Conservation (phyloP, 2,888 invertebrate genomes). For the Galeopsomyia nigrocyanea region DNA sequence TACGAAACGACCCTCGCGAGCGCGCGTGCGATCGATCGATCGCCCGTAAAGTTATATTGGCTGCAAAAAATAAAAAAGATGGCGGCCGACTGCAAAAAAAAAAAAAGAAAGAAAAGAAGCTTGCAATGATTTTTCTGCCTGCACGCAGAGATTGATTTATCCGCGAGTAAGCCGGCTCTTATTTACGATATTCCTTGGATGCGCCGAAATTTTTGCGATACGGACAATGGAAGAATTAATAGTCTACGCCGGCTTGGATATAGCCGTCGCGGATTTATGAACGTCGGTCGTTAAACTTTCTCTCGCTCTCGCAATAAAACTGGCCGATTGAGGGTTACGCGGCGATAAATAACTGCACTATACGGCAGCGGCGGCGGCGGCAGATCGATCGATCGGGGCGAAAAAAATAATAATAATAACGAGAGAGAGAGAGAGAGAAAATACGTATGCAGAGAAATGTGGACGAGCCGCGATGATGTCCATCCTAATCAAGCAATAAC, state of each 20-base stretch:
- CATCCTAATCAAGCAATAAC: slow-evolving; percentile 69
- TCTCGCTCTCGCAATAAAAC: slow-evolving; percentile 47
- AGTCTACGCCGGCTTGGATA: slow-evolving; percentile 18
- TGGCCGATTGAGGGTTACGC: slow-evolving; percentile 25
- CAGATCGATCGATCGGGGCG: too few species aligned
- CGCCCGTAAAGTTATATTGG: slow-evolving; percentile 45
- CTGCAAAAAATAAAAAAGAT: slow-evolving; percentile 11
- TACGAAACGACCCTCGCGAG: slow-evolving; percentile 53
- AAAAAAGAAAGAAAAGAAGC: not conserved
- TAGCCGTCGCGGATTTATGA: slow-evolving; percentile 48
- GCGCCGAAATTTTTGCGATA: slow-evolving; percentile 28
- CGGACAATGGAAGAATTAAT: slow-evolving; percentile 48
- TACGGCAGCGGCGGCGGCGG: too few species aligned
- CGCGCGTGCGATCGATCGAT: slow-evolving; percentile 49
- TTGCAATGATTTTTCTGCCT: not conserved
- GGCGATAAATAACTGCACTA: too few species aligned
- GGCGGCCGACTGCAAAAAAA: not conserved
- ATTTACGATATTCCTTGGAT: slow-evolving; percentile 1
- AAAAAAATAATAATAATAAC: not conserved
- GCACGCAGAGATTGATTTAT: not conserved
- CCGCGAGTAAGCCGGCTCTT: not conserved
- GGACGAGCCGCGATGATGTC: slow-evolving; percentile 41
- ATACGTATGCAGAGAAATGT: not conserved
- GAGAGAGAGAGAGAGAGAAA: slow-evolving; percentile 4
- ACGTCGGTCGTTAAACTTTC: slow-evolving; percentile 42